These are phyloP conservation scores for Brachypteracias leptosomus DNA, from an alignment of 2,113 vertebrate species.

Conservation along the genomic window DNA sequence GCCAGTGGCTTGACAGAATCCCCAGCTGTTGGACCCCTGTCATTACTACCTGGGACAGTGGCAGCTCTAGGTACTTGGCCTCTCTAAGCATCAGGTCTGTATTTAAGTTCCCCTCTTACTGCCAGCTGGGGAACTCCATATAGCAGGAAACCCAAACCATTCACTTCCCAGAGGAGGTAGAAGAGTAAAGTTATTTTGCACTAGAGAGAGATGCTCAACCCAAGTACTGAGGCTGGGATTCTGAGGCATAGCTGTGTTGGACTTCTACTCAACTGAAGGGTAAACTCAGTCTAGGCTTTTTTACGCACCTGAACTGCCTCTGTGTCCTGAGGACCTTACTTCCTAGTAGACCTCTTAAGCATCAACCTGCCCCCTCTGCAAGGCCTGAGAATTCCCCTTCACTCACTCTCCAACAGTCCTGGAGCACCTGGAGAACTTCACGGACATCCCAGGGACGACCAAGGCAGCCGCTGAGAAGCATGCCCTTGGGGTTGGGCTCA, in stretches of 20 bases:
- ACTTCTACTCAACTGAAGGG: background rate
- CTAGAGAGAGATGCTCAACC: background rate
- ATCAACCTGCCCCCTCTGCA: background rate
- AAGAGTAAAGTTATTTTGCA: background rate
- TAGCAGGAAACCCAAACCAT: background rate
- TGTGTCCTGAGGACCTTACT: background rate
- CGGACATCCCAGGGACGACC: background rate
- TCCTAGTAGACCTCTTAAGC: background rate
- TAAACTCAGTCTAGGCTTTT: background rate
- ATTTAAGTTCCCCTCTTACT: background rate
- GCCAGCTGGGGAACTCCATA: accelerated
- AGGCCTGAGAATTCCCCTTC: background rate
- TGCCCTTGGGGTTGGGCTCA: background rate
- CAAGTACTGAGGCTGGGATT: background rate
- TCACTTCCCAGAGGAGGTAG: background rate
- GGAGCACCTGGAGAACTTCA: background rate
- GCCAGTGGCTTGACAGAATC: background rate
- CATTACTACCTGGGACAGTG: background rate
- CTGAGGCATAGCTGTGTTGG: background rate
- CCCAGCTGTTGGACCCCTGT: background rate
- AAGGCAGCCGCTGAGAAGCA: background rate
- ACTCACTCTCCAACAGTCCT: background rate
- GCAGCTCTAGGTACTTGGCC: background rate
- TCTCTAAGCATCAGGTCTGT: background rate
- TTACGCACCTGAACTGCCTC: background rate